Evolutionary conservation across 2,888 invertebrate species (phyloP), one percentile per base, ranked within the genome.

Genomic region (Diarsia brunnea): DNA sequence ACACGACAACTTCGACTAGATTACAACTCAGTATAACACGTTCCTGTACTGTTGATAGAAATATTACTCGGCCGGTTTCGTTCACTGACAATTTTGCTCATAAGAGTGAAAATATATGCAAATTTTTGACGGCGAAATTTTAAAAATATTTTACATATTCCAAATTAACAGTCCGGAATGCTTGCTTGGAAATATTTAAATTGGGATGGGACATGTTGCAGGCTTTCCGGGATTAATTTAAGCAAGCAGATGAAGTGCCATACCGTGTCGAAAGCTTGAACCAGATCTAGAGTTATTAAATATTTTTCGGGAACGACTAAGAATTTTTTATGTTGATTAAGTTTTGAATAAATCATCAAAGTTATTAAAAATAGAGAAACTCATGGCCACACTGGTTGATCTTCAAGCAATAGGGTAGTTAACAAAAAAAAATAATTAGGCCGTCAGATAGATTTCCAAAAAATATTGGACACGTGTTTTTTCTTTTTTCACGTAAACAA

Each of bases 101-200:
- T 38, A 67, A 12, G 21, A 71, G 38, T 49, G n/a, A 58, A 72
- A 73, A 81, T 76, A 3, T 51, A 38, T 27, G 24, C 14, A 21
- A n/a, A 16, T 14, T 66, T 76, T 64, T 65, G 21, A 49, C 5
- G 24, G 4, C 2, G 31, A 31, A 66, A 71, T 53, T 65, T 73
- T 27, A n/a, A 14, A 64, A 80, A 55, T 76, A 74, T 74, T 81
- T 74, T 64, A 58, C 55, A 55, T 69, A 69, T 69, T 53, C 3
- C 24, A 55, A 81, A 69, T 69, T 65, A 65, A 75, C 49, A 21
- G 19, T 31, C 31, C 2, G 38, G 21, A 53, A 65, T 68, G 53
- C 19, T 60, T 51, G 38, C 55, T n/a, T 2, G 67, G 12, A 64
- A 81, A 74, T 74, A 78, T 81, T 81, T 55, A 81, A 79, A 79